Conservation (phyloP, 2,797 vertebrate genomes). For the Helicolenus hilgendorfi region DNA sequence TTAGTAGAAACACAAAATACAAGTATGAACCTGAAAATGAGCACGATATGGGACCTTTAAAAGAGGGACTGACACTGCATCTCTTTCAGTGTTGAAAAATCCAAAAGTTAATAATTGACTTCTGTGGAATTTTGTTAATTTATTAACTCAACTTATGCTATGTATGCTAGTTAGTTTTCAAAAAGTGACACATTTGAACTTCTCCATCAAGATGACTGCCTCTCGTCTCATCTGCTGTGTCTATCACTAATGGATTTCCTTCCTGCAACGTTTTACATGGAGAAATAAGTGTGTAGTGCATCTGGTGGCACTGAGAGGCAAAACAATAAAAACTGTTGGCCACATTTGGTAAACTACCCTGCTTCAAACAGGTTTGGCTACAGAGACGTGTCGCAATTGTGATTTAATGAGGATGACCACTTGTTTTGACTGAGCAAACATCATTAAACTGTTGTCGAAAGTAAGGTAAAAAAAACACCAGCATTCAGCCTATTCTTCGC, state of each 20-base stretch:
- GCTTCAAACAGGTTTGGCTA: background rate
- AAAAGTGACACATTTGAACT: background rate
- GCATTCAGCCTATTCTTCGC: background rate
- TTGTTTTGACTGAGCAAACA: slow-evolving; percentile 15
- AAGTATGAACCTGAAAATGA: too few relatives aligned
- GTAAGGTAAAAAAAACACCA: background rate
- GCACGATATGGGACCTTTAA: too few relatives aligned
- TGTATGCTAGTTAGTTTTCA: background rate
- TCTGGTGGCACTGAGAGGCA: background rate
- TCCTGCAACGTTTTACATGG: background rate
- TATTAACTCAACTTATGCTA: too few relatives aligned
- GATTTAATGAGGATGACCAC: slow-evolving; percentile 9
- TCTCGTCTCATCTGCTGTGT: background rate
- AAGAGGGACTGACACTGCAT: too few relatives aligned
- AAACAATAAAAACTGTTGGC: background rate
- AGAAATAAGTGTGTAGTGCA: background rate
- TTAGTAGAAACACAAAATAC: too few relatives aligned
- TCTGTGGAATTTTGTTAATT: too few relatives aligned
- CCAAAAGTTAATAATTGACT: too few relatives aligned
- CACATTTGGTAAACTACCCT: slow-evolving; percentile 1
- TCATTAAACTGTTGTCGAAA: background rate
- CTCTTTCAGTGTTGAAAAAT: too few relatives aligned
- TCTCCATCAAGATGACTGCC: background rate
- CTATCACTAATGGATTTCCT: background rate
- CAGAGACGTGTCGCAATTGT: background rate